Conservation (phyloP, 2,113 vertebrate species). For the Dicerorhinus sumatrensis region DNA sequence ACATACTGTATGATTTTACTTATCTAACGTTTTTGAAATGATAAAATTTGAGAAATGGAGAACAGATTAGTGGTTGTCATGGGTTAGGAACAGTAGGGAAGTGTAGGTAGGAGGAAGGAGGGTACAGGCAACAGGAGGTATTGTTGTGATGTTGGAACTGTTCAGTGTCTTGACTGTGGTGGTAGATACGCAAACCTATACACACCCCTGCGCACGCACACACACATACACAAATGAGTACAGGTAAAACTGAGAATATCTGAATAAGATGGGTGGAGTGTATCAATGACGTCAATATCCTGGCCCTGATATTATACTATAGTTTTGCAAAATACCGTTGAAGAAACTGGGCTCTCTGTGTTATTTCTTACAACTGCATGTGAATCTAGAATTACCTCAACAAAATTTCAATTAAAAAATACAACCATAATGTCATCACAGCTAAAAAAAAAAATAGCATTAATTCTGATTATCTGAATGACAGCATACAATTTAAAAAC, state of each 20-base stretch:
- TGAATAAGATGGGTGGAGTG: neutral
- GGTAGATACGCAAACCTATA: neutral
- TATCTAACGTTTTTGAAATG: neutral
- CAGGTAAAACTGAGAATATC: neutral
- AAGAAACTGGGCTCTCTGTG: neutral
- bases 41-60: neutral
- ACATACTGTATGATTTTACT: neutral
- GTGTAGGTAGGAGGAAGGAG: neutral
- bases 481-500: neutral
- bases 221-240: neutral
- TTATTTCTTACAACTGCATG: neutral
- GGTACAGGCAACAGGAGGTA: neutral
- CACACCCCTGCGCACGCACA: neutral
- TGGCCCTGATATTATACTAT: neutral
- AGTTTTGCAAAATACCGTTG: neutral
- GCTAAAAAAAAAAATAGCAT: neutral
- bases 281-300: neutral
- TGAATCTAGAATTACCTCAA: slow-evolving; percentile 1
- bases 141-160: neutral
- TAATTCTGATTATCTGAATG: neutral
- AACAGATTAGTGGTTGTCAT: neutral
- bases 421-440: neutral
- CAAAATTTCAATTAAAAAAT: neutral
- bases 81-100: neutral
- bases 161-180: neutral